Conservation (phyloP, 2,797 vertebrate species). For the Ceyx erithaca region DNA sequence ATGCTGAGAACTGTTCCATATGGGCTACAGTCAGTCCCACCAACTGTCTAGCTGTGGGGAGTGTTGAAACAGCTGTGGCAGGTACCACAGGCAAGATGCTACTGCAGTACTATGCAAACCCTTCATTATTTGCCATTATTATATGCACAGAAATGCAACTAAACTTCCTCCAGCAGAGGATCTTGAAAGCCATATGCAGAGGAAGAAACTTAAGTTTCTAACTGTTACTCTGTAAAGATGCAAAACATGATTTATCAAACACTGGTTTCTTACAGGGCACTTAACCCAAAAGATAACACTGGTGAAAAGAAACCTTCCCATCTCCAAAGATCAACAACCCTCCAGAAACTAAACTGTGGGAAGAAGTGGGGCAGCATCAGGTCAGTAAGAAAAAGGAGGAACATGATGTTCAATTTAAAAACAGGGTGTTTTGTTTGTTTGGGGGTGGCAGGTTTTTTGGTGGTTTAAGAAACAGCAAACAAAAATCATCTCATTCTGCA, state of each 20-base stretch:
- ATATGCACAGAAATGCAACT: background rate
- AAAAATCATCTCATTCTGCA: background rate
- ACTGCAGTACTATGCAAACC: background rate
- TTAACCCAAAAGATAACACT: background rate
- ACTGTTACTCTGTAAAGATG: background rate
- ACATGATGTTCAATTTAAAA: background rate
- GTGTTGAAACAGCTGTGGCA: background rate
- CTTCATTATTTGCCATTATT: background rate
- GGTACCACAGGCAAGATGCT: background rate
- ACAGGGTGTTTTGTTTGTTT: too few species aligned
- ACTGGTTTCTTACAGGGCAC: background rate
- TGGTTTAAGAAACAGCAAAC: background rate
- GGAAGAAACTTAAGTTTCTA: background rate
- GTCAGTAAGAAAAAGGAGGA: background rate
- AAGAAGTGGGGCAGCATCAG: background rate
- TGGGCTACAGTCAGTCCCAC: background rate
- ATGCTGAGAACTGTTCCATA: background rate
- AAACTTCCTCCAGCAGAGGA: background rate
- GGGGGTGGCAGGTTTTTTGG: background rate
- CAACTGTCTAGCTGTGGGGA: accelerated
- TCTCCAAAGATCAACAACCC: background rate
- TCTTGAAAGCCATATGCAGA: background rate
- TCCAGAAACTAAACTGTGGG: background rate
- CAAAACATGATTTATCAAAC: background rate
- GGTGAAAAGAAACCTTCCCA: background rate